These are phyloP conservation scores for Parus major DNA, from an alignment of 2,113 vertebrate genomes.

Conservation along the genomic window DNA sequence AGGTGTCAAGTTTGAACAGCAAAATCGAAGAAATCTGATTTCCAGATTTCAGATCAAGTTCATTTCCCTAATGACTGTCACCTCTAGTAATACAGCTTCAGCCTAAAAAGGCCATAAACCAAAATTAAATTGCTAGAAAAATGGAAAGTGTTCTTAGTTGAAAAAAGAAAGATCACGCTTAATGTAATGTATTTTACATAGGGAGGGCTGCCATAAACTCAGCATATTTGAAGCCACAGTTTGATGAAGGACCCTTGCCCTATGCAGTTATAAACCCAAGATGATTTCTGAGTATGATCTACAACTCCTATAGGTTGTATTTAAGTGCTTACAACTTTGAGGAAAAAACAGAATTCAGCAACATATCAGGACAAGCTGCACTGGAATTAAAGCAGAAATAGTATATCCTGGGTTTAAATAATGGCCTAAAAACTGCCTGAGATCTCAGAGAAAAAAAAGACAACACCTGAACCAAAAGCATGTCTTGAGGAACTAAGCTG, in stretches of 20 bases:
- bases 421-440: background rate
- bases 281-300: background rate
- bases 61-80: background rate
- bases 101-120: background rate
- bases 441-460: background rate
- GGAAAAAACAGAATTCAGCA: background rate
- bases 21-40: background rate
- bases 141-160: background rate
- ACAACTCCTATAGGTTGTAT: background rate
- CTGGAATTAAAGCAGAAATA: background rate
- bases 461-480: background rate
- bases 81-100: background rate
- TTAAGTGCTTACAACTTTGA: background rate
- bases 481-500: background rate
- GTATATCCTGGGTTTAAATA: background rate
- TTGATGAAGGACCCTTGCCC: background rate
- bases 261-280: background rate
- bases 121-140: background rate
- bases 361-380: background rate
- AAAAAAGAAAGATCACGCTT: background rate
- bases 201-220: background rate
- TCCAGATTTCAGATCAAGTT: background rate
- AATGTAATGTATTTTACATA: background rate
- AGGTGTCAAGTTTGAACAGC: background rate
- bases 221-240: background rate